phyloP scores from a whole-genome alignment of 2,797 vertebrate species.

The Megaceryle alcyon region DNA sequence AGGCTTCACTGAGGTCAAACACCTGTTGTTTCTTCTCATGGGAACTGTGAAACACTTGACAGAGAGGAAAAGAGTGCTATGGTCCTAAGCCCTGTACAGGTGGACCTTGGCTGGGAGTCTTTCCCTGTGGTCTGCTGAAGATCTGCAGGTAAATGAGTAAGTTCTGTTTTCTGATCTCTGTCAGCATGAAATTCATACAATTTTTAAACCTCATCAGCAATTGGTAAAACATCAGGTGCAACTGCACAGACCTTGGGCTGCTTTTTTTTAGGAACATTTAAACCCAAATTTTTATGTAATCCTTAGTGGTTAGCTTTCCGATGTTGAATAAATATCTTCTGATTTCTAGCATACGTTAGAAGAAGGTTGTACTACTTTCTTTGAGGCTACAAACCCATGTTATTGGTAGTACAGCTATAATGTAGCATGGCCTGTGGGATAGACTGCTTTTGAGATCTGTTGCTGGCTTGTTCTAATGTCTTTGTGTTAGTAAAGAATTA shows the following conservation, averaged over 20 bases:
- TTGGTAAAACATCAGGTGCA: not conserved
- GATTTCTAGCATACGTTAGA: not conserved
- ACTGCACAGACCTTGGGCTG: not conserved
- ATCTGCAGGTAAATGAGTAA: not conserved
- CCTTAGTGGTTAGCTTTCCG: not conserved
- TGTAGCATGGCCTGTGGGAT: not conserved
- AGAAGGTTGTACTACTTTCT: not conserved
- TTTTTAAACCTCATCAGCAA: not conserved
- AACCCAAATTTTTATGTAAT: not conserved
- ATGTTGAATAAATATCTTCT: not conserved
- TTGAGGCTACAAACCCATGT: not conserved
- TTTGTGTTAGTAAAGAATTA: not conserved
- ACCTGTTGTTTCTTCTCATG: not conserved
- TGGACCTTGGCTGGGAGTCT: not conserved
- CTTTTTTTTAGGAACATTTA: not conserved
- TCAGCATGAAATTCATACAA: not conserved
- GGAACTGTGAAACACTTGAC: not conserved
- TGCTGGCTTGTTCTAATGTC: not conserved
- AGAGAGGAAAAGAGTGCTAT: not conserved
- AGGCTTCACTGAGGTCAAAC: not conserved
- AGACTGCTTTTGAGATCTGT: not conserved
- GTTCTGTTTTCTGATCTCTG: not conserved
- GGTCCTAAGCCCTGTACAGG: not conserved
- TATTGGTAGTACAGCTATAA: not conserved
- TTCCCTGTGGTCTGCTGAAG: not conserved